Conservation (phyloP, 2,888 invertebrate species). For the Branchellion lobata region DNA sequence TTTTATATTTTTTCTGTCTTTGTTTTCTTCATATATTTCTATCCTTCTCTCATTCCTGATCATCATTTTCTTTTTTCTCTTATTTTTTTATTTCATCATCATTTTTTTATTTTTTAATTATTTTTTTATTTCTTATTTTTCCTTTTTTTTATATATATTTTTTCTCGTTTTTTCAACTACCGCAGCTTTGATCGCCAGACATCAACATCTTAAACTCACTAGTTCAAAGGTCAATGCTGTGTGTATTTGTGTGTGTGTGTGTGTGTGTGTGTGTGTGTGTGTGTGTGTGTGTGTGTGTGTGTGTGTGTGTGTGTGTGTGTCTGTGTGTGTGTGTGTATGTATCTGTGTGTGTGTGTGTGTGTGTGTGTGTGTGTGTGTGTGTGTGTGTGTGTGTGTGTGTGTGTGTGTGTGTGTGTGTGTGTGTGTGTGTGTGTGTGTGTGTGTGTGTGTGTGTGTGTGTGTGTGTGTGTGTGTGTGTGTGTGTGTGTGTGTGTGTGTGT, state of each 20-base stretch:
- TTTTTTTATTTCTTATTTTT: neutral
- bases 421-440: neutral
- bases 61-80: too few species aligned
- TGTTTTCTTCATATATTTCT: neutral
- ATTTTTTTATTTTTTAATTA: neutral
- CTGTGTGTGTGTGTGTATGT: too few species aligned
- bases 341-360: neutral
- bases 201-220: neutral
- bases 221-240: neutral
- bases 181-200: neutral
- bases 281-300: neutral
- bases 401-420: neutral
- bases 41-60: too few species aligned
- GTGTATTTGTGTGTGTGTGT: too few species aligned
- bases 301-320: neutral
- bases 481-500: neutral
- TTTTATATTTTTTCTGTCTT: neutral
- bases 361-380: neutral
- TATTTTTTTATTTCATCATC: too few species aligned
- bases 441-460: neutral
- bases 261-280: neutral
- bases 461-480: slow-evolving; percentile 3
- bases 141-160: too few species aligned
- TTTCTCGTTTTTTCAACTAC: too few species aligned
- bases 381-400: neutral